A percentile compares a stretch with the other conserved stretches of the same genome.
These are phyloP conservation scores for Aphidius gifuensis DNA, from an alignment of 1,140 invertebrate genomes.

Conservation along the genomic window DNA sequence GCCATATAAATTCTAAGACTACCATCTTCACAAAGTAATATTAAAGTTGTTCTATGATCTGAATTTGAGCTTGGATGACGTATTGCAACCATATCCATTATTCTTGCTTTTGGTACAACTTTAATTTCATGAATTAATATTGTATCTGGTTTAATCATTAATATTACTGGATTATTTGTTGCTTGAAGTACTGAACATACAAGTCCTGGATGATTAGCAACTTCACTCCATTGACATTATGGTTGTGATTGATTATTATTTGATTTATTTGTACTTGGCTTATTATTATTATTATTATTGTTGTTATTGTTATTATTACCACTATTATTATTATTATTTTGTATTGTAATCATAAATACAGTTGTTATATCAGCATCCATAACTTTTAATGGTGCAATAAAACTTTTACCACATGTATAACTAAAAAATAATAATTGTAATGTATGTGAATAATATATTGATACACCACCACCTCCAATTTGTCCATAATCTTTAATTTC, in stretches of 20 bases:
- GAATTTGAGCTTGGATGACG: conserved; percentile 72
- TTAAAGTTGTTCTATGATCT: conserved; percentile 86
- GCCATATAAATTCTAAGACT: conserved; percentile 87
- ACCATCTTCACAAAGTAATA: conserved; percentile 93
- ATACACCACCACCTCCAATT: conserved; percentile 88
- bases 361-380: conserved; percentile 55
- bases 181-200: conserved; percentile 88
- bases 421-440: conserved; percentile 93
- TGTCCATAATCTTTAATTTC: conserved; percentile 86
- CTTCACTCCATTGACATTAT: conserved; percentile 94
- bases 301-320: too few species aligned
- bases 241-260: conserved; percentile 68
- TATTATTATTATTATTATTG: conserved; percentile 23
- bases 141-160: conserved; percentile 89
- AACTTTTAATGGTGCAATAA: conserved; percentile 77
- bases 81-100: conserved; percentile 94
- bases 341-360: conserved; percentile 62
- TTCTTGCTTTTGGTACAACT: conserved; percentile 86
- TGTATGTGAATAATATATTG: conserved; percentile 93
- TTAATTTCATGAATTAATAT: conserved; percentile 92
- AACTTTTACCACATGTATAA: conserved; percentile 89
- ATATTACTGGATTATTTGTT: conserved; percentile 90
- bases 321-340: conserved; percentile 25
- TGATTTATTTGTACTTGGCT: conserved; percentile 56
- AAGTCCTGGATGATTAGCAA: conserved; percentile 89